Evolutionary conservation across 2,888 invertebrate genomes (phyloP).

Genomic region (Chrysolina haemoptera): DNA sequence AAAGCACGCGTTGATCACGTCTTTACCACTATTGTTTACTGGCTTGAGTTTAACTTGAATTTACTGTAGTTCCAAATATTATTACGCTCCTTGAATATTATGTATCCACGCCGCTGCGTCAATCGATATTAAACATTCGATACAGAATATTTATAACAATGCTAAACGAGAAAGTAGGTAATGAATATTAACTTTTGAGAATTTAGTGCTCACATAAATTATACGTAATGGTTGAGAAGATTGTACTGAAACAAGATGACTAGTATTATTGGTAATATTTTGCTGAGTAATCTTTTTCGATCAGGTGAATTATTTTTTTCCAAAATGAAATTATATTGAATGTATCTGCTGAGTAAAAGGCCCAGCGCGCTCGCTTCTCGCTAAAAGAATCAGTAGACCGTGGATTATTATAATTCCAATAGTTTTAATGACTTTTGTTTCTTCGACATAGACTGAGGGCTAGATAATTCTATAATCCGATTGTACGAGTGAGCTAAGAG

Average conservation of each 20-base stretch:
- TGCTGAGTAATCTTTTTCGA: constrained; percentile 39
- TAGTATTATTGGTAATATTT: constrained; percentile 47
- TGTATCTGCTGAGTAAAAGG: constrained; percentile 13
- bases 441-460: not conserved
- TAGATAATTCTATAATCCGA: not conserved
- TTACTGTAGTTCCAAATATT: too few species aligned
- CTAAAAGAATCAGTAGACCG: constrained; percentile 6
- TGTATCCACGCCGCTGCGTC: not conserved
- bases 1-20: too few species aligned
- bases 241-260: constrained; percentile 41
- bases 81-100: not conserved
- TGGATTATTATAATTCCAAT: constrained; percentile 13
- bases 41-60: too few species aligned
- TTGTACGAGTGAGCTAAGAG: not conserved
- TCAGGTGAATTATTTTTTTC: constrained; percentile 37
- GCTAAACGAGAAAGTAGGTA: constrained; percentile 54
- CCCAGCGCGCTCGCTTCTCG: not conserved
- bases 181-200: constrained; percentile 54
- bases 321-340: constrained; percentile 31
- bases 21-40: too few species aligned
- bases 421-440: constrained; percentile 11
- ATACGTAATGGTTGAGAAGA: constrained; percentile 32
- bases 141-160: constrained; percentile 54
- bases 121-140: constrained; percentile 51
- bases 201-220: constrained; percentile 46